A percentile compares a stretch with the other conserved stretches of the same genome.
Evolutionary conservation across 2,797 vertebrate genomes (phyloP).

Genomic region (Natrix natrix): DNA sequence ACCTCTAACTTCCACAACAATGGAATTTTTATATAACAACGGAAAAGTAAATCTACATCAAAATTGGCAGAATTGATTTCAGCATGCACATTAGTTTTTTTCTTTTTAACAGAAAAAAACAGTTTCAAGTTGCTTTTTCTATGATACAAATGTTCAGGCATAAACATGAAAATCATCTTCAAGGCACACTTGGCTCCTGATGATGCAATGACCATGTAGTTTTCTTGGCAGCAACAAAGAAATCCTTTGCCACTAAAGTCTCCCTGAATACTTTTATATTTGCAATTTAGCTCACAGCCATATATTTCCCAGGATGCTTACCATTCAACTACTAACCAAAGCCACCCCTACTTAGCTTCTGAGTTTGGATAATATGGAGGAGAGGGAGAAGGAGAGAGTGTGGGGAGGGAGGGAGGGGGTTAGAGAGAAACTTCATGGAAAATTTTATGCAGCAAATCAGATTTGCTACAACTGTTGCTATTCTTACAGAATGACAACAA

Average conservation of each 20-base stretch:
- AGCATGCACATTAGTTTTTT: not conserved
- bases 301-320: not conserved
- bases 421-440: not conserved
- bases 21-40: not conserved
- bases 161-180: not conserved
- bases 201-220: not conserved
- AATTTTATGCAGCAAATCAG: not conserved
- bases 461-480: conserved; percentile 1
- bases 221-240: not conserved
- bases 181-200: not conserved
- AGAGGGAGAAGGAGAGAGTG: not conserved
- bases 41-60: not conserved
- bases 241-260: not conserved
- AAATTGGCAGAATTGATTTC: not conserved
- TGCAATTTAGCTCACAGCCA: not conserved
- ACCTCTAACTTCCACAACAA: not conserved
- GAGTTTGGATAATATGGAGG: not conserved
- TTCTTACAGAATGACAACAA: not conserved
- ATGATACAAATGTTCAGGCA: not conserved
- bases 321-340: not conserved
- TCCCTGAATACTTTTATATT: not conserved
- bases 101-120: not conserved
- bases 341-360: not conserved
- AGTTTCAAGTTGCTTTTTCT: not conserved
- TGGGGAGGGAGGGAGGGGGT: not conserved